Evolutionary conservation across 1,140 invertebrate genomes (phyloP).

Genomic region (Copidosoma floridanum): DNA sequence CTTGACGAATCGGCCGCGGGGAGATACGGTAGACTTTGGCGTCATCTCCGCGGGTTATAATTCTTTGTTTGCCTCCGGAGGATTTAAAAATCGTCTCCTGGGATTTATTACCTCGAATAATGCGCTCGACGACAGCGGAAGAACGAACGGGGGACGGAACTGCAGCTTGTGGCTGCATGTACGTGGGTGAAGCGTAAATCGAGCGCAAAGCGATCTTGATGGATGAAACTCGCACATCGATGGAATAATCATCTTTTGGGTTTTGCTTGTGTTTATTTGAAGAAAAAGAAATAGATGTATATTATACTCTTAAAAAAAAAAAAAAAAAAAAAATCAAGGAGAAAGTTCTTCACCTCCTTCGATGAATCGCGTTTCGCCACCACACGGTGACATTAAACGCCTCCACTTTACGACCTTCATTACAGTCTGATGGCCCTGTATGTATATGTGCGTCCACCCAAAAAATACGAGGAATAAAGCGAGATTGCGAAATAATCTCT

Average conservation of each 20-base stretch:
- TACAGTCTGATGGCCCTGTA: neutral
- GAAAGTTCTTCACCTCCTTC: slow-evolving; percentile 27
- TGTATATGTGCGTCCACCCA: neutral
- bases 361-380: slow-evolving; percentile 43
- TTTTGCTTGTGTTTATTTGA: too few relatives aligned
- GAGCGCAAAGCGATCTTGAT: too few relatives aligned
- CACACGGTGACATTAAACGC: too few relatives aligned
- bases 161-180: neutral
- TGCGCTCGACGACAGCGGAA: too few relatives aligned
- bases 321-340: too few relatives aligned
- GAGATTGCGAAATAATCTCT: neutral
- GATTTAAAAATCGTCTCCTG: slow-evolving; percentile 23
- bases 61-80: slow-evolving; percentile 17
- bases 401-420: too few relatives aligned
- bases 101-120: slow-evolving; percentile 16
- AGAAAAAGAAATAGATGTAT: too few relatives aligned
- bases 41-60: slow-evolving; percentile 9
- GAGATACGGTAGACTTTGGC: slow-evolving; percentile 20
- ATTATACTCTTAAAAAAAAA: too few relatives aligned
- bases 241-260: too few relatives aligned
- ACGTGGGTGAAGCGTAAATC: neutral
- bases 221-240: too few relatives aligned
- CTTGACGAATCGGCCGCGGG: slow-evolving; percentile 19
- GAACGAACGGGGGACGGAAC: neutral
- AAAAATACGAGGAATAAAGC: neutral